Conservation (phyloP, 2,888 invertebrate genomes). For the Coenonympha arcania region DNA sequence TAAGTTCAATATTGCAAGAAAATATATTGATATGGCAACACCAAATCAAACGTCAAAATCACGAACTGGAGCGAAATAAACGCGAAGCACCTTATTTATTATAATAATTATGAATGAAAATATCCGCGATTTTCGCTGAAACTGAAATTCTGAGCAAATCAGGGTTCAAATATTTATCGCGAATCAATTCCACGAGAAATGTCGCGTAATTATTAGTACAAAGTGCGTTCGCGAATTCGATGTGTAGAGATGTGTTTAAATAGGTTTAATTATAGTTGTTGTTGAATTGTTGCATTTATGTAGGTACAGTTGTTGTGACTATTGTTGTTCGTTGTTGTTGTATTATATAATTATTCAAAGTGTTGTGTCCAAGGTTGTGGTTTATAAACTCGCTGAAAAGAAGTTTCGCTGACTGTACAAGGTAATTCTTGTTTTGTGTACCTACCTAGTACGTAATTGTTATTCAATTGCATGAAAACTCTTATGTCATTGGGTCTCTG, state of each 20-base stretch:
- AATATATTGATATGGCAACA: constrained; percentile 34
- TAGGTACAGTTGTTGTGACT: constrained; percentile 31
- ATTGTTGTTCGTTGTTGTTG: constrained; percentile 33
- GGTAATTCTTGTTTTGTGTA: constrained; percentile 42
- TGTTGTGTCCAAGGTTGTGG: constrained; percentile 55
- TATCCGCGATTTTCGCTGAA: constrained; percentile 36
- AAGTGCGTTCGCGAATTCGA: neutral
- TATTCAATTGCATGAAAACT: too few species aligned
- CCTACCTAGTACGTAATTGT: neutral
- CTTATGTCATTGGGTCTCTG: too few species aligned
- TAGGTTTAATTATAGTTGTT: constrained; percentile 8
- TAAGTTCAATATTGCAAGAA: neutral
- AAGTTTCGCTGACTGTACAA: constrained; percentile 50
- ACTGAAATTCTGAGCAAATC: constrained; percentile 6
- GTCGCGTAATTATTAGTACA: neutral
- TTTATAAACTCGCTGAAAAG: constrained; percentile 52
- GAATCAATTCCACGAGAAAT: neutral
- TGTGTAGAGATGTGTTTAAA: constrained; percentile 9
- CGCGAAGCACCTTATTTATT: constrained; percentile 42
- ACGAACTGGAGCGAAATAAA: constrained; percentile 61
- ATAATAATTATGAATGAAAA: constrained; percentile 68
- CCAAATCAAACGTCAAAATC: constrained; percentile 50
- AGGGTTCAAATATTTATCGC: neutral
- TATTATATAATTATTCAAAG: constrained; percentile 29
- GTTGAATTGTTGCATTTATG: constrained; percentile 16